Base-by-base conservation (phyloP, 1,140 invertebrate genomes). In the Nomia melanderi region DNA sequence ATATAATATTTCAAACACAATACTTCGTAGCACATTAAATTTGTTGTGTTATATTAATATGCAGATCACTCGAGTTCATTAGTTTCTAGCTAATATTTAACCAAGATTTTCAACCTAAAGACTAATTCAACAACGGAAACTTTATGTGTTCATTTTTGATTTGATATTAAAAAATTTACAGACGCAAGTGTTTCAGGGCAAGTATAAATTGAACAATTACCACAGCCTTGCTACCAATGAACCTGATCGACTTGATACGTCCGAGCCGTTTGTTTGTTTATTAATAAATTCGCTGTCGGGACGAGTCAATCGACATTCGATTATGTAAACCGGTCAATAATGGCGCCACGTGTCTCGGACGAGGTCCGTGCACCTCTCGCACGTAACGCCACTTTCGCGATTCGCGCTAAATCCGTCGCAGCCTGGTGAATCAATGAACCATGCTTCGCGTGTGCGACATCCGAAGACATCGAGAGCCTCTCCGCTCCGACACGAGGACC, bases 281-380 rank as follows among this genome's bases (percentile, higher is more conserved):
- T 82, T 78, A 83, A 74, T 82, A 82, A 78, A 82, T 74, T 50
- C 41, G 56, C 29, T 33, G 47, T 27, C 20, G 64, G 50, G 54
- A 20, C 27, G n/a, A 33, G 53, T 27, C 57, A 64, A 76, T 62
- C 66, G 67, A 39, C 20, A 54, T 27, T 63, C 20, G 63, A 66
- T 83, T 83, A 83, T 82, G 66, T 83, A 83, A 83, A 83, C 71
- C 70, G 17, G 29, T 75, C 54, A 12, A 63, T 57, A 69, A 53
- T 47, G n/a, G 41, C 6, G 31, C 60, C 77, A 82, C 72, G 54
- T 47, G 66, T 63, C 33, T 50, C 25, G 25, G 69, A 27, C 41
- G 41, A 14, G 31, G 29, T n/a, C n/a, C n/a, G n/a, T n/a, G n/a
- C n/a, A n/a, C n/a, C 53, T 54, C 14, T 62, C 47, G 27, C 31